A percentile compares a stretch with the other conserved stretches of the same genome.
These are phyloP conservation scores for Pogonus chalceus DNA, from an alignment of 1,140 invertebrate species.

Conservation along the genomic window DNA sequence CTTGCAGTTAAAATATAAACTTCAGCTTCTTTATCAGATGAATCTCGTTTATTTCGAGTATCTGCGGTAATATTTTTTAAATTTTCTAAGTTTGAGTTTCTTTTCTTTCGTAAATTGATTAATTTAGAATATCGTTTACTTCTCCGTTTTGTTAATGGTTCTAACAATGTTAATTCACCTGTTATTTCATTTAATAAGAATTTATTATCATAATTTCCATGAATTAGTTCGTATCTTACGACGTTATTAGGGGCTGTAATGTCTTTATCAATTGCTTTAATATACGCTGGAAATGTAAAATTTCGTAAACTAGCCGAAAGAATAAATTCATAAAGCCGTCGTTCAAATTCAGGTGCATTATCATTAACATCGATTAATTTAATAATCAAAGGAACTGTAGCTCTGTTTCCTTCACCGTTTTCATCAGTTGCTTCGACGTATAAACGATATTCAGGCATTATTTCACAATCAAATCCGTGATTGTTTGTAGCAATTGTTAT, in stretches of 20 bases:
- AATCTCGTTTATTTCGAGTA: constrained; percentile 6
- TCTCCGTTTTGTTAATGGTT: constrained; percentile 35
- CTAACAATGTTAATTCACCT: constrained; percentile 50
- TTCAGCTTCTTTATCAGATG: constrained; percentile 23
- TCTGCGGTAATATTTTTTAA: too few relatives aligned
- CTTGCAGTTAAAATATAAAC: constrained; percentile 54
- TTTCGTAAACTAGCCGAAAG: constrained; percentile 59
- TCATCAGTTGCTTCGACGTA: constrained; percentile 78
- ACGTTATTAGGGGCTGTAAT: constrained; percentile 77
- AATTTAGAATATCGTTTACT: not conserved
- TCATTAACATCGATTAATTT: constrained; percentile 79
- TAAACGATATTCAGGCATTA: constrained; percentile 60
- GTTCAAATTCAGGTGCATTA: constrained; percentile 72
- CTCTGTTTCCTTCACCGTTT: constrained; percentile 65
- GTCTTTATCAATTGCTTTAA: constrained; percentile 74
- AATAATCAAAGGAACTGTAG: constrained; percentile 60
- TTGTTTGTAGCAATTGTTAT: constrained; percentile 67
- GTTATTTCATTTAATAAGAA: constrained; percentile 68
- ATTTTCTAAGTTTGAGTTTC: not conserved
- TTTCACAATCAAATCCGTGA: constrained; percentile 73
- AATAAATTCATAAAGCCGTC: constrained; percentile 69
- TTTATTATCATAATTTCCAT: constrained; percentile 68
- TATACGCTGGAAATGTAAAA: constrained; percentile 59
- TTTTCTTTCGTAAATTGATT: not conserved
- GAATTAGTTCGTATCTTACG: constrained; percentile 72